Evolutionary conservation across 1,140 invertebrate genomes (phyloP).

Genomic region (Dreissena polymorpha): DNA sequence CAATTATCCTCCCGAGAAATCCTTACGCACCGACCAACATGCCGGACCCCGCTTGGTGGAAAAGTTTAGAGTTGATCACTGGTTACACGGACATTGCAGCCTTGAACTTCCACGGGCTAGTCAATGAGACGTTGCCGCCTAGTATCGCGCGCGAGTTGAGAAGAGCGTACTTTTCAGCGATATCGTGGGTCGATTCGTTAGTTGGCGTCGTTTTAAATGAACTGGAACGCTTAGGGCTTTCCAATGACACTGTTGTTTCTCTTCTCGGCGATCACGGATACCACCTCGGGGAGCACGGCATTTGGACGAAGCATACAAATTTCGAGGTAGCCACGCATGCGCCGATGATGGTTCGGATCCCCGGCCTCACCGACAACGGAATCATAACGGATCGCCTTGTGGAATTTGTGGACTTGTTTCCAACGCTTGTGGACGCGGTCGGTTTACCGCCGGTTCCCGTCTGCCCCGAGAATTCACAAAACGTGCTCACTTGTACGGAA

Average conservation of each 20-base stretch:
- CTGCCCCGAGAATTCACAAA: slow-evolving; percentile 80
- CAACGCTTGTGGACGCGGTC: slow-evolving; percentile 88
- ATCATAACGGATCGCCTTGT: slow-evolving; percentile 77
- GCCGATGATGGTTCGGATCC: slow-evolving; percentile 48
- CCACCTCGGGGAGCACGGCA: slow-evolving; percentile 91
- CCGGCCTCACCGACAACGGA: slow-evolving; percentile 41
- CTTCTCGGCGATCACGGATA: slow-evolving; percentile 95
- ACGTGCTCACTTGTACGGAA: slow-evolving; percentile 84
- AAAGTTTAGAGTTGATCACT: background rate
- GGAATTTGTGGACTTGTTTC: slow-evolving; percentile 92
- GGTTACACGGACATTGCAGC: background rate
- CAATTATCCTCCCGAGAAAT: background rate
- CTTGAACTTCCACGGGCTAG: background rate
- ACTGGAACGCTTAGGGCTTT: no score
- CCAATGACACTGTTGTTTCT: no score
- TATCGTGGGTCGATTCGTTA: no score
- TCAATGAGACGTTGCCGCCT: slow-evolving; percentile 32
- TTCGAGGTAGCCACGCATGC: slow-evolving; percentile 51
- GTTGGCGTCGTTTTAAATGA: no score
- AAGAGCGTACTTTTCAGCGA: no score
- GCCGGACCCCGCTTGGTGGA: background rate
- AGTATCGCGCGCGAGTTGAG: slow-evolving; percentile 19
- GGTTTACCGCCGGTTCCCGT: slow-evolving; percentile 81
- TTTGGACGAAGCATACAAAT: slow-evolving; percentile 45
- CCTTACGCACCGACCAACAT: background rate